Base-by-base conservation (phyloP, 1,140 invertebrate genomes). In the Nasonia vitripennis region DNA sequence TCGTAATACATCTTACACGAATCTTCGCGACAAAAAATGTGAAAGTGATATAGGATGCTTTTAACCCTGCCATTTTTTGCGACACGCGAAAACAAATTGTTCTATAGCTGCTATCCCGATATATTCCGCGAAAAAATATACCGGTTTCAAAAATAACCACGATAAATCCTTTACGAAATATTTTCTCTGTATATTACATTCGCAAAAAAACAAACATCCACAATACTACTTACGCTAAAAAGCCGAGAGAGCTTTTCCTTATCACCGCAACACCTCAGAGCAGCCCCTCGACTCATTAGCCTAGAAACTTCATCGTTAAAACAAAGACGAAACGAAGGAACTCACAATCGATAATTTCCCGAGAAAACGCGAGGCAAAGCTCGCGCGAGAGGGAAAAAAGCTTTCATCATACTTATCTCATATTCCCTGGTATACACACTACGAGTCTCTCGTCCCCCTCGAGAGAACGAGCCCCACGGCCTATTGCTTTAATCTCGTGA, bases 401-500 rank as follows among this genome's bases (percentile, higher is more conserved):
- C 45, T 20, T 51, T 51, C n/a, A 23, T 77, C 17, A 74, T 17
- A 74, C 17, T 74, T 74, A 74, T 41, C 34, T 41, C 17, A 74
- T 7, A 41, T 41, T 34, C 37, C n/a, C 23, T 17, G 11, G 73
- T 34, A 41, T 45, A 74, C 2, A 77, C 45, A 2, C 27, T 27
- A 27, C 34, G 23, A 31, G 23, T n/a, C 20, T 23, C 37, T 48
- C 31, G n/a, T n/a, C 2, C n/a, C 68, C 68, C 23, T 71, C 12
- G 68, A 17, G 68, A 71, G n/a, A 62, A 62, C 55, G 55, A 62
- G 55, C 17, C 31, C 73, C 37, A 4, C 20, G 45, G 75, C 45
- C 23, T 77, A 27, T 77, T 77, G 45, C 75, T 77, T 77, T 77
- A 77, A 77, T 77, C 75, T 77, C 45, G 45, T 77, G 45, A 77